These are phyloP conservation scores for Myrmecobius fasciatus DNA, from an alignment of 2,113 vertebrate genomes.

Conservation along the genomic window DNA sequence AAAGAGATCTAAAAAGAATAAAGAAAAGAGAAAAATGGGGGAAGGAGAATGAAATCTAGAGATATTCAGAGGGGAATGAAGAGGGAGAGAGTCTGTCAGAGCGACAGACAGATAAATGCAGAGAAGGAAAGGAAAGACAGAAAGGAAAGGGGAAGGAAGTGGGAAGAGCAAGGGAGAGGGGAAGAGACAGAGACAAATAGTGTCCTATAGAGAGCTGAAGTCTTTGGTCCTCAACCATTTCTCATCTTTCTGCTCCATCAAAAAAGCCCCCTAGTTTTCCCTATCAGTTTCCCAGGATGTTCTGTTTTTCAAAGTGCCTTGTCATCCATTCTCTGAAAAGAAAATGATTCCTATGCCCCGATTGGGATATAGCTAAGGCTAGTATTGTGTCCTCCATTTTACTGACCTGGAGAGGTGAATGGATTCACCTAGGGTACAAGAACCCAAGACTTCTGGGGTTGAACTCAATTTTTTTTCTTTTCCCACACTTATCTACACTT, in stretches of 20 bases:
- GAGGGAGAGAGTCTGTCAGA: neutral
- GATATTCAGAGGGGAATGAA: no score
- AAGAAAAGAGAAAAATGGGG: no score
- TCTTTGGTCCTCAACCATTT: neutral
- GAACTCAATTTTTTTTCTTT: neutral
- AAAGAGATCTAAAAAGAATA: no score
- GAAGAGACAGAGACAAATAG: neutral
- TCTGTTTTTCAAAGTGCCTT: neutral
- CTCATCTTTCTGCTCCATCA: neutral
- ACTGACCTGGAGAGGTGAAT: neutral
- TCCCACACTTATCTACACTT: neutral
- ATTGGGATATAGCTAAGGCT: neutral
- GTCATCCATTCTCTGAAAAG: neutral
- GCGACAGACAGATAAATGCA: neutral
- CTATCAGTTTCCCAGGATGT: neutral
- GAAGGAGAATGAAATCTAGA: no score
- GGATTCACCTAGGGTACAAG: neutral
- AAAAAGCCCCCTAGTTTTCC: neutral
- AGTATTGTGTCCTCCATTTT: neutral
- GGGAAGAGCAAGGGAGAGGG: no score
- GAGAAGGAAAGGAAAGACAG: neutral
- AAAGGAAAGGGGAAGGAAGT: no score
- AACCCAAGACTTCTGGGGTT: neutral
- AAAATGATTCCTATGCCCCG: neutral
- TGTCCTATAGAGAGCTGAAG: neutral